A percentile compares a stretch with the other conserved stretches of the same genome.
Conservation (phyloP, 2,113 vertebrate genomes). For the Alectura lathami region DNA sequence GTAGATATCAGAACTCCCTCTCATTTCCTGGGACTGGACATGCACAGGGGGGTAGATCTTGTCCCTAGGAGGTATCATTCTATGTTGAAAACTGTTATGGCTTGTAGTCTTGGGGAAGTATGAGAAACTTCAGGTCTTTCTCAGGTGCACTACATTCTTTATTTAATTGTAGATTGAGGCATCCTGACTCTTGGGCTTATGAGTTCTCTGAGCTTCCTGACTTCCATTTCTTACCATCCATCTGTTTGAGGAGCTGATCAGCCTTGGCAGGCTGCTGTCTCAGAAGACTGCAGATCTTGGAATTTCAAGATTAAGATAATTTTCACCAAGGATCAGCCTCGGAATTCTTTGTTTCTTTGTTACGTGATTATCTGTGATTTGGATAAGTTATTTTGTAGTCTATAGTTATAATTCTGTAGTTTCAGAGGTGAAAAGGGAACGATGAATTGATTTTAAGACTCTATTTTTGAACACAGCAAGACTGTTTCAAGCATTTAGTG, state of each 20-base stretch:
- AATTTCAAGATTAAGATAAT: not conserved
- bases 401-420: not conserved
- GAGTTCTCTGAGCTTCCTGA: not conserved
- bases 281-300: not conserved
- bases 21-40: not conserved
- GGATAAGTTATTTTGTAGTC: not conserved
- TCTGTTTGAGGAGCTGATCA: not conserved
- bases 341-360: not conserved
- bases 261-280: accelerated
- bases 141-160: not conserved
- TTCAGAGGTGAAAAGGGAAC: not conserved
- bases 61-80: not conserved
- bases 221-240: not conserved
- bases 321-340: not conserved
- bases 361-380: not conserved
- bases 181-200: not conserved
- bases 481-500: not conserved
- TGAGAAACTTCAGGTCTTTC: not conserved
- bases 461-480: not conserved
- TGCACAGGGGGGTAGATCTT: not conserved
- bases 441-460: not conserved
- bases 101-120: not conserved
- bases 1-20: accelerated
- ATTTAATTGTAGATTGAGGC: not conserved
- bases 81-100: not conserved